phyloP scores from a whole-genome alignment of 1,140 invertebrate species.

The Hylaeus volcanicus region DNA sequence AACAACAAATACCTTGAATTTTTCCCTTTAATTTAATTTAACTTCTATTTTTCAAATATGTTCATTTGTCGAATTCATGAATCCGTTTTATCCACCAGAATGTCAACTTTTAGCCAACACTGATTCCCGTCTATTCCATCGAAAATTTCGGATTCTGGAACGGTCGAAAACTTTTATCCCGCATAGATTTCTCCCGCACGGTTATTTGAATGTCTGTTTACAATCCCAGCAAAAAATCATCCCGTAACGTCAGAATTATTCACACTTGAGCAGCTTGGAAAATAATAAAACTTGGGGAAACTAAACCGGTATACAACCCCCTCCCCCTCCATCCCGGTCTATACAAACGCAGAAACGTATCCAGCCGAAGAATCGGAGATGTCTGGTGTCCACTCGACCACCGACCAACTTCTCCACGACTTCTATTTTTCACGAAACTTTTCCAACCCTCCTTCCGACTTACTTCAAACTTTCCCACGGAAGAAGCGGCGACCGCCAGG shows the following conservation, averaged over 20 bases:
- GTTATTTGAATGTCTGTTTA: not conserved
- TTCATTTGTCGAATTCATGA: no score
- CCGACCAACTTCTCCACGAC: slow-evolving; percentile 15
- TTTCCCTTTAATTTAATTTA: no score
- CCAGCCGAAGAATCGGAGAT: slow-evolving; percentile 27
- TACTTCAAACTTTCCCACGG: slow-evolving; percentile 8
- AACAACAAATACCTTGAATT: no score
- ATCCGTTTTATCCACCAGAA: no score
- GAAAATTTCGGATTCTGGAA: no score
- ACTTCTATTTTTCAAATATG: no score
- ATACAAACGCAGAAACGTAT: slow-evolving; percentile 15
- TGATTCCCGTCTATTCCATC: no score
- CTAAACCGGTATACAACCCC: slow-evolving; percentile 1
- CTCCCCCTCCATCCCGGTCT: not conserved
- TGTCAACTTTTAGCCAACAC: no score
- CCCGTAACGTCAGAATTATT: slow-evolving; percentile 14
- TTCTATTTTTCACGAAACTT: slow-evolving; percentile 36
- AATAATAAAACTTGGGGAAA: slow-evolving; percentile 39
- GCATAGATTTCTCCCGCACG: no score
- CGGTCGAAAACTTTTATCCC: no score
- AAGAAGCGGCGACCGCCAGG: not conserved
- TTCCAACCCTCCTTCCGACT: not conserved
- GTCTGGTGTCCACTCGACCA: slow-evolving; percentile 46
- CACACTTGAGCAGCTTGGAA: slow-evolving; percentile 10
- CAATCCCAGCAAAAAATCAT: not conserved